phyloP scores from a whole-genome alignment of 2,113 vertebrate species.

The Tragelaphus scriptus region DNA sequence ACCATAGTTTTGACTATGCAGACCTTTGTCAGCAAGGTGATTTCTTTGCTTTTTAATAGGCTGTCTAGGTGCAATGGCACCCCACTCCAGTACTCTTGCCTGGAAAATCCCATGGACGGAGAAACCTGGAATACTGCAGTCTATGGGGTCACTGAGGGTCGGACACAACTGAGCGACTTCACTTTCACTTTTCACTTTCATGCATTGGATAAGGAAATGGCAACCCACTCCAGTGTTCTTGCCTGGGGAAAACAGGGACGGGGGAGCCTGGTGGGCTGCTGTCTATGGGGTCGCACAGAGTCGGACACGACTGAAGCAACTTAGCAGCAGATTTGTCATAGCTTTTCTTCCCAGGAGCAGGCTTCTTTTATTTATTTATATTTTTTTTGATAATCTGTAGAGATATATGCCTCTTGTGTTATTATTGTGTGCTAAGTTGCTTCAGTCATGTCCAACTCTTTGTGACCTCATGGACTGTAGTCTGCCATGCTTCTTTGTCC shows the following conservation, averaged over 20 bases:
- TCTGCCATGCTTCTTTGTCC: background rate
- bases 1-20: background rate
- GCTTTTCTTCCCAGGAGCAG: background rate
- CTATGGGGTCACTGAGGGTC: too few relatives aligned
- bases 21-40: background rate
- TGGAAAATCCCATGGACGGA: too few relatives aligned
- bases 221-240: too few relatives aligned
- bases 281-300: too few relatives aligned
- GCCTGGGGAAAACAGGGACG: too few relatives aligned
- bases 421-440: background rate
- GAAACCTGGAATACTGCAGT: too few relatives aligned
- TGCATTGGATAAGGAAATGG: too few relatives aligned
- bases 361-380: background rate
- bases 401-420: background rate
- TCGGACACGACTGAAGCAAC: too few relatives aligned
- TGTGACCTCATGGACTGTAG: fast-evolving
- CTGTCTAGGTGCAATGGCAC: background rate
- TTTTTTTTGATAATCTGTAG: background rate
- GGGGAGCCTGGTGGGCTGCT: too few relatives aligned
- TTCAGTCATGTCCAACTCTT: background rate
- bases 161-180: too few relatives aligned
- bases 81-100: too few relatives aligned
- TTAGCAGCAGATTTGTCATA: background rate
- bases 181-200: too few relatives aligned
- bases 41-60: background rate